Conservation (phyloP, 92 coral and sea anemone genomes). For the Palythoa heliodiscus region DNA sequence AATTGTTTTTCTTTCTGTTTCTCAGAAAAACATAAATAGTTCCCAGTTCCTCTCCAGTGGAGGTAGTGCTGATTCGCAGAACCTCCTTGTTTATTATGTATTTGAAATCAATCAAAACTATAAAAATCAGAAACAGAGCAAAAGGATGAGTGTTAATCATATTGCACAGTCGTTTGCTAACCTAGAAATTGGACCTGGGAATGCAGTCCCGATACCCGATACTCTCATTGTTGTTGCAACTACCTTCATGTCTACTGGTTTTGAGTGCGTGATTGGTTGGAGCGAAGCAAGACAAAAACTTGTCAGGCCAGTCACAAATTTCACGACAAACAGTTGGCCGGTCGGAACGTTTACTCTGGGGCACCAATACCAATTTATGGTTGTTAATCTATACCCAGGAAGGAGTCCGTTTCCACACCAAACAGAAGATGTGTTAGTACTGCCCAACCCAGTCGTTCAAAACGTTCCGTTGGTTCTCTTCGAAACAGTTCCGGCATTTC, state of each 20-base stretch:
- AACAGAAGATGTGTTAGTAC: conserved; percentile 8
- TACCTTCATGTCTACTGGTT: conserved; percentile 28
- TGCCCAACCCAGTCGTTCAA: conserved; percentile 17
- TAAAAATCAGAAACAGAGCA: neutral
- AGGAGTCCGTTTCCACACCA: conserved; percentile 22
- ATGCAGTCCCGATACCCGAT: conserved; percentile 3
- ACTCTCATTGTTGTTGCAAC: conserved; percentile 7
- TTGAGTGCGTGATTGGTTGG: conserved; percentile 41
- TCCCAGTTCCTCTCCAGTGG: neutral
- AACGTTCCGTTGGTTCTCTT: conserved; percentile 13
- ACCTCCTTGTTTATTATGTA: neutral
- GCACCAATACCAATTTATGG: conserved; percentile 24
- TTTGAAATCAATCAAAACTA: too few relatives aligned
- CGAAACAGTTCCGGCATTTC: neutral
- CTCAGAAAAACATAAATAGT: neutral
- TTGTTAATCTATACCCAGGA: conserved; percentile 21
- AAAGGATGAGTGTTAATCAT: neutral
- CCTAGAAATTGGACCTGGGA: neutral
- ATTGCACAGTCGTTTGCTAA: neutral
- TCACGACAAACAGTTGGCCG: conserved; percentile 26
- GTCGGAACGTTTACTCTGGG: conserved; percentile 17
- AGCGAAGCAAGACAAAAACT: conserved; percentile 29
- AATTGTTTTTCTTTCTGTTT: neutral
- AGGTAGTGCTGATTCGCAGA: neutral
- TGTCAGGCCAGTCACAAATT: conserved; percentile 34